A percentile compares a stretch with the other conserved stretches of the same genome.
phyloP scores from a whole-genome alignment of 2,797 vertebrate genomes.

The Scolopax rusticola region DNA sequence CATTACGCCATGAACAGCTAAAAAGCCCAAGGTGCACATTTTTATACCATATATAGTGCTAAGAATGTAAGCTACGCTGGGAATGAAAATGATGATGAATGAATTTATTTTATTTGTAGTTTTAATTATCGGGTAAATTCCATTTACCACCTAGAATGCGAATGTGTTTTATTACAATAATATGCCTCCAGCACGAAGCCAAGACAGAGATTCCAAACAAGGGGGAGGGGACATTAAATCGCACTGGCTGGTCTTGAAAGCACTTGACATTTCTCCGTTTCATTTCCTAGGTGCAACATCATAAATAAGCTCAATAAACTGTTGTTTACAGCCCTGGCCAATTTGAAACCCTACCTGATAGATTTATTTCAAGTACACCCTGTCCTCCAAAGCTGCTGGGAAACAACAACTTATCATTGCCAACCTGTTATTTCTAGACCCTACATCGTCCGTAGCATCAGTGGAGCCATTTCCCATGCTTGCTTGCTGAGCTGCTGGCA shows the following conservation, averaged over 20 bases:
- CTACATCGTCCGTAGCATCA: neutral
- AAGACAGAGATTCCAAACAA: constrained; percentile 16
- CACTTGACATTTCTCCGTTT: constrained; percentile 66
- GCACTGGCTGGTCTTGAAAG: constrained; percentile 20
- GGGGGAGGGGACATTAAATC: constrained; percentile 29
- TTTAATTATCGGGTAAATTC: constrained; percentile 64
- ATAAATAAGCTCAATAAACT: constrained; percentile 69
- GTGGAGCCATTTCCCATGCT: neutral
- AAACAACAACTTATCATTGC: constrained; percentile 48
- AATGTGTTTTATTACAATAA: constrained; percentile 58
- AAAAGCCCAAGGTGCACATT: constrained; percentile 50
- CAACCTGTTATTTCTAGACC: constrained; percentile 5
- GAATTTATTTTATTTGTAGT: constrained; percentile 53
- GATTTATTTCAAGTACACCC: constrained; percentile 57
- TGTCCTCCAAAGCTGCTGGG: constrained; percentile 56
- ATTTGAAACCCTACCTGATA: constrained; percentile 40
- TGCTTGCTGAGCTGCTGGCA: neutral
- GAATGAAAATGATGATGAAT: constrained; percentile 41
- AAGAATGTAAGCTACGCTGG: constrained; percentile 21
- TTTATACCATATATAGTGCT: constrained; percentile 46
- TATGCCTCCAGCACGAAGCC: neutral
- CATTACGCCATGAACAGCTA: neutral
- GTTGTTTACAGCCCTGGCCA: constrained; percentile 28
- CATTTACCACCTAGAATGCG: constrained; percentile 54
- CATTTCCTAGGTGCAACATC: constrained; percentile 49